phyloP scores from a whole-genome alignment of 2,888 invertebrate species.

The Eumerus sabulonum region DNA sequence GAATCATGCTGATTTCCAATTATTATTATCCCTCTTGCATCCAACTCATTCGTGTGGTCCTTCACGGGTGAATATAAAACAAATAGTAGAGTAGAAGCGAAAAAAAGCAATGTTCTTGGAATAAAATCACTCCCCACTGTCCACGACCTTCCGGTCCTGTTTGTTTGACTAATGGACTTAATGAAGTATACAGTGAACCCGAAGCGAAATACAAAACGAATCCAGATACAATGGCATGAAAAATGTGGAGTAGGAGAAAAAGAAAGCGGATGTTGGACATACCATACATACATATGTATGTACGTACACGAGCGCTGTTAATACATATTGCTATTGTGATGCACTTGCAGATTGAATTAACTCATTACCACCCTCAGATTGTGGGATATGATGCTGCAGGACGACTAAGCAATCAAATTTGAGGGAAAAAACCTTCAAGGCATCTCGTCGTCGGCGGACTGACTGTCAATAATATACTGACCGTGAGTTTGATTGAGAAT shows the following conservation, averaged over 20 bases:
- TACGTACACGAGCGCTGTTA: no score
- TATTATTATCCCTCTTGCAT: constrained; percentile 41
- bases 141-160: constrained; percentile 37
- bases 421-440: not conserved
- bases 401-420: not conserved
- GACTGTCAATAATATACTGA: constrained; percentile 15
- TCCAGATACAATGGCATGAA: constrained; percentile 1
- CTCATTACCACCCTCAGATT: constrained; percentile 41
- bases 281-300: no score
- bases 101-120: constrained; percentile 26
- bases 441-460: not conserved
- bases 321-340: constrained; percentile 20
- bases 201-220: constrained; percentile 36
- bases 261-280: constrained; percentile 4
- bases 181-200: constrained; percentile 63
- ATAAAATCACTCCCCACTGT: constrained; percentile 49
- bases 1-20: constrained; percentile 65
- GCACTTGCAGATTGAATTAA: constrained; percentile 58
- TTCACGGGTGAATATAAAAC: constrained; percentile 42
- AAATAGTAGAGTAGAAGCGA: constrained; percentile 25
- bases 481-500: constrained; percentile 5
- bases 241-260: not conserved
- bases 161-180: constrained; percentile 69
- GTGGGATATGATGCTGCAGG: constrained; percentile 6
- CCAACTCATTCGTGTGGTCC: constrained; percentile 26